phyloP scores from a whole-genome alignment of 2,888 invertebrate species.

The Synergus gifuensis region DNA sequence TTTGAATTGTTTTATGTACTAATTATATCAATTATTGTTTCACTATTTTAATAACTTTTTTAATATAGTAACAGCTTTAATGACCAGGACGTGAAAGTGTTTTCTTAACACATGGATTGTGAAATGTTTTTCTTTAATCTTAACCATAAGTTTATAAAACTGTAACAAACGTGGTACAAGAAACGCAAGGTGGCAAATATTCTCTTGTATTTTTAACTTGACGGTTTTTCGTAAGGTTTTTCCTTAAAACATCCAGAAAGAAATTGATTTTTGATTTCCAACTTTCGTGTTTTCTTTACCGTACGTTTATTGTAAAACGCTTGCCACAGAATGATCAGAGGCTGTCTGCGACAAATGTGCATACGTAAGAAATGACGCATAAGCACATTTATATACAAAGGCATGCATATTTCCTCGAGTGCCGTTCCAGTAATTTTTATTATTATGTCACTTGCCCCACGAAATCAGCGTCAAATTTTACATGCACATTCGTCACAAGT shows the following conservation, averaged over 20 bases:
- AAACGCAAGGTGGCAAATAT: not conserved
- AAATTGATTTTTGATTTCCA: not conserved
- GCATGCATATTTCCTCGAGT: constrained; percentile 10
- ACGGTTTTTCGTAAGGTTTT: not conserved
- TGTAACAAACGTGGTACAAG: not conserved
- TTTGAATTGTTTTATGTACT: constrained; percentile 15
- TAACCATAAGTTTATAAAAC: not conserved
- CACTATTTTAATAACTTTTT: constrained; percentile 14
- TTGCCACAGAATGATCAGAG: constrained; percentile 26
- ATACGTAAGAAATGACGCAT: constrained; percentile 40
- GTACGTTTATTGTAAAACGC: constrained; percentile 31
- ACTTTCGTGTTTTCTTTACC: not conserved
- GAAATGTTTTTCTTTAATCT: constrained; percentile 2
- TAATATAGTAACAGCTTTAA: constrained; percentile 31
- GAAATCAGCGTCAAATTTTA: constrained; percentile 23
- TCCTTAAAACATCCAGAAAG: not conserved
- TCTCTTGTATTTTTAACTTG: not conserved
- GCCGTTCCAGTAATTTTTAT: constrained; percentile 20
- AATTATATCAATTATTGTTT: not conserved
- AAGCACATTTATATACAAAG: constrained; percentile 21
- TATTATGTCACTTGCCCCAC: not conserved
- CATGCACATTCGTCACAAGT: constrained; percentile 21
- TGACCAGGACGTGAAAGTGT: constrained; percentile 25
- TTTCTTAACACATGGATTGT: constrained; percentile 30
- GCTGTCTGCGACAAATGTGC: constrained; percentile 36